Conservation (phyloP, 2,888 invertebrate genomes). For the Standfussiana lucernea region DNA sequence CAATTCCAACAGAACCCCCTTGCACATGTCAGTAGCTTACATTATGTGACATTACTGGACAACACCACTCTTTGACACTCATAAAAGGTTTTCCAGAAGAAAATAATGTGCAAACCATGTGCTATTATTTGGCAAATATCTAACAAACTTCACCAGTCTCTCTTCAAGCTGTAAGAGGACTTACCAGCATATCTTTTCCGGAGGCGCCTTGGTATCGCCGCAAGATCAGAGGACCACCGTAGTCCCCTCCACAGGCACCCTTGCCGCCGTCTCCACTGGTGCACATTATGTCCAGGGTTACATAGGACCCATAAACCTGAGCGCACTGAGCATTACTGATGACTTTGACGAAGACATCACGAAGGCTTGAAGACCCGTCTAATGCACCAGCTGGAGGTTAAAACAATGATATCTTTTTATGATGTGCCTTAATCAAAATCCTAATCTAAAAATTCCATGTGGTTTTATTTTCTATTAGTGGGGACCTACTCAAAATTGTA, state of each 20-base stretch:
- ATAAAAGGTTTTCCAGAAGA: background rate
- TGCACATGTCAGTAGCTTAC: background rate
- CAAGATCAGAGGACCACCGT: slow-evolving; percentile 36
- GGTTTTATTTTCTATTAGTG: background rate
- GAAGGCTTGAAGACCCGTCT: slow-evolving; percentile 23
- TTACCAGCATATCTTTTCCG: slow-evolving; percentile 39
- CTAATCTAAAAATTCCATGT: background rate
- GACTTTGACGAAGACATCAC: slow-evolving; percentile 38
- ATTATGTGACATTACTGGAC: background rate
- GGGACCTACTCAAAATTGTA: background rate
- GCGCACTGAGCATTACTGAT: slow-evolving; percentile 34
- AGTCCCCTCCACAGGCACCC: slow-evolving; percentile 48
- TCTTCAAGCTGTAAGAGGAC: background rate
- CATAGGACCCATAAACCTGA: slow-evolving; percentile 20
- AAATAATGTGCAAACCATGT: background rate
- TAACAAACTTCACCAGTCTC: background rate
- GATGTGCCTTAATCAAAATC: background rate
- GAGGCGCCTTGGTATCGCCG: slow-evolving; percentile 31
- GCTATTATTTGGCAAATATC: too few relatives aligned
- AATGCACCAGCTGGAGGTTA: slow-evolving; percentile 15
- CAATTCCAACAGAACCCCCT: background rate
- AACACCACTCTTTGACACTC: background rate
- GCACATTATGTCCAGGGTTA: slow-evolving; percentile 30
- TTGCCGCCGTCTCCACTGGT: slow-evolving; percentile 35
- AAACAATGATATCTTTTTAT: background rate